Percentiles rank a stretch among this genome's conserved stretches.
phyloP scores from a whole-genome alignment of 2,797 vertebrate genomes.

The Erethizon dorsatum region DNA sequence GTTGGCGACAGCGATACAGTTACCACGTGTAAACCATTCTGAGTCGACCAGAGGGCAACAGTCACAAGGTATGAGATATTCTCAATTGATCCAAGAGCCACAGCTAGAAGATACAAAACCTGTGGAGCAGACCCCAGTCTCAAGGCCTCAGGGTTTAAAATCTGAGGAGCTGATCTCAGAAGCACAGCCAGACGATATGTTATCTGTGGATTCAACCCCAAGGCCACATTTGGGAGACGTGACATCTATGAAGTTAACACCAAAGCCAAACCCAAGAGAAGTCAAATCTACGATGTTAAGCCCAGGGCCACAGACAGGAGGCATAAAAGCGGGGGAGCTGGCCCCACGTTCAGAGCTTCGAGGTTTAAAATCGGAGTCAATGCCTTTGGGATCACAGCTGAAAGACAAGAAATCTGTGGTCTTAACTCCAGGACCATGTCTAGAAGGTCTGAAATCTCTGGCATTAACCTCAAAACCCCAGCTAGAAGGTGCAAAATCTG shows the following conservation, averaged over 20 bases:
- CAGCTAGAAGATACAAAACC: slow-evolving; percentile 9
- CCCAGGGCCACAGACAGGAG: background rate
- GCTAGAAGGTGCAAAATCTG: background rate
- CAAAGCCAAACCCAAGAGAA: slow-evolving; percentile 44
- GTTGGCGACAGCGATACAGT: background rate
- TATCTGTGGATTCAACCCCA: too few relatives aligned
- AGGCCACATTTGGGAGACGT: too few relatives aligned
- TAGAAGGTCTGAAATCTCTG: background rate
- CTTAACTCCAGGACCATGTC: slow-evolving; percentile 25
- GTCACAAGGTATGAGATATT: slow-evolving; percentile 58
- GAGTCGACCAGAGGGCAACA: slow-evolving; percentile 20
- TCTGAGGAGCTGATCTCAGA: background rate
- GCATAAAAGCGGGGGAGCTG: background rate
- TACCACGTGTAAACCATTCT: slow-evolving; percentile 24
- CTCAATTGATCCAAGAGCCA: slow-evolving; percentile 43
- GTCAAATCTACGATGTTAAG: background rate
- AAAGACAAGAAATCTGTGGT: slow-evolving; percentile 18
- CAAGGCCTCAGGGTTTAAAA: slow-evolving; percentile 24
- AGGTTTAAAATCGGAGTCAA: slow-evolving; percentile 44
- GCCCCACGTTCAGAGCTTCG: background rate
- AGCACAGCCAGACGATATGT: slow-evolving; percentile 31
- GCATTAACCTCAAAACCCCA: background rate
- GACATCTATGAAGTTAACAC: background rate
- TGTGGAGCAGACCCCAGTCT: background rate
- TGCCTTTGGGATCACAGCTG: slow-evolving; percentile 2